Evolutionary conservation across 2,113 vertebrate genomes (phyloP), one percentile per base, ranked within the genome.

Genomic region (Cariama cristata): DNA sequence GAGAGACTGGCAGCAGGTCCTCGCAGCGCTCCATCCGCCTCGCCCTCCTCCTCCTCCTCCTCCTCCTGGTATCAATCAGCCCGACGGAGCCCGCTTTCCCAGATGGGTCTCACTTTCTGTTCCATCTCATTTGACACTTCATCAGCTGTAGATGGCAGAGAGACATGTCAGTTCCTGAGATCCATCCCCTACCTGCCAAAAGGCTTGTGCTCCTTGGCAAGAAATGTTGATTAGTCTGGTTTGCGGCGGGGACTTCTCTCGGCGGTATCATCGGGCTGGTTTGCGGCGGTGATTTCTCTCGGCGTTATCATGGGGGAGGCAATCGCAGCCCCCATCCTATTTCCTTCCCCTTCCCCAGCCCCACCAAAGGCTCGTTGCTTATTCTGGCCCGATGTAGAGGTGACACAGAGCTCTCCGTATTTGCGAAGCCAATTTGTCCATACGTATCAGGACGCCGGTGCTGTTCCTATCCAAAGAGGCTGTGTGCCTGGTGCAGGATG

Each of bases 101-200:
- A 90, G 95, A 77, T 87, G 95, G 96, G 95, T 97, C 94, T 97
- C 94, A 73, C 77, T 97, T 96, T 97, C 91, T 98, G 98, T 98
- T 98, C 98, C 98, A 96, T 99, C 98, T 99, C 98, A 98, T 99
- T 98, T 98, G 98, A 99, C 99, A 98, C 98, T 98, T 98, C 98
- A 99, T 99, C 99, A 99, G 97, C 98, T 96, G 97, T 95, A 98
- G 98, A 97, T 74, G 69, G 97, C 98, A 98, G 84, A 55, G 98
- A 98, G 98, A 98, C 89, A n/a, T 97, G 97, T 98, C 98, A 98
- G 98, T 96, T 97, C 94, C 94, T 44, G 94, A 97, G 97, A 98
- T 98, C 91, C 90, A 62, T 89, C 90, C 94, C 89, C 42, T 55
- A 89, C 93, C 98, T 98, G 97, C 95, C 88, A 87, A 91, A 92